These are phyloP conservation scores for Chaetops frenatus DNA, from an alignment of 2,113 vertebrate species.

Conservation along the genomic window DNA sequence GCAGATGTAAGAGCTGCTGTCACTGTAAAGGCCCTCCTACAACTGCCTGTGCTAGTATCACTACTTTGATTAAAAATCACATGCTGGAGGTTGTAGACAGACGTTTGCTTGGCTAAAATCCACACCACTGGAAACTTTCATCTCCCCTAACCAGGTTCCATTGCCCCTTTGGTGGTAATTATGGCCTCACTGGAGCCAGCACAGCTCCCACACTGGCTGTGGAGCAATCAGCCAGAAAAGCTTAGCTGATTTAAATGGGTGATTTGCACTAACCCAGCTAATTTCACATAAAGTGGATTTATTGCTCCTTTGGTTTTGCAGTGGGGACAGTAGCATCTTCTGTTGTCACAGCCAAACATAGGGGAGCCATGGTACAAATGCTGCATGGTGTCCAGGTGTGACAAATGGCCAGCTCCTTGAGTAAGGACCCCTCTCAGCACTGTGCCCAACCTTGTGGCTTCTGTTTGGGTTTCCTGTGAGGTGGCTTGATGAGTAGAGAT, in stretches of 20 bases:
- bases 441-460: background rate
- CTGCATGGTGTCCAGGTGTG: background rate
- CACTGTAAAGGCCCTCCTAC: background rate
- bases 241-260: background rate
- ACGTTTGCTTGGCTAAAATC: background rate
- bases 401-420: background rate
- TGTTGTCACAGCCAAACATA: background rate
- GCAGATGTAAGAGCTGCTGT: background rate
- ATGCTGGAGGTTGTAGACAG: background rate
- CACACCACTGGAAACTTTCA: background rate
- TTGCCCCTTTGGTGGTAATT: background rate
- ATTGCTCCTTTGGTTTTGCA: background rate
- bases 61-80: constrained; percentile 20
- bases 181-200: background rate
- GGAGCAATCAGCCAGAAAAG: constrained; percentile 17
- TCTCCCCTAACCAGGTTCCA: background rate
- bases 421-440: background rate
- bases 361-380: background rate
- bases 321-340: background rate
- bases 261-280: constrained; percentile 12
- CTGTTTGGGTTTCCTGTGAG: background rate
- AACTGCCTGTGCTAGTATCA: background rate
- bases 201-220: background rate
- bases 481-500: background rate
- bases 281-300: background rate